These are phyloP conservation scores for Drosophila ficusphila DNA, from an alignment of 1,140 invertebrate species.

Conservation along the genomic window DNA sequence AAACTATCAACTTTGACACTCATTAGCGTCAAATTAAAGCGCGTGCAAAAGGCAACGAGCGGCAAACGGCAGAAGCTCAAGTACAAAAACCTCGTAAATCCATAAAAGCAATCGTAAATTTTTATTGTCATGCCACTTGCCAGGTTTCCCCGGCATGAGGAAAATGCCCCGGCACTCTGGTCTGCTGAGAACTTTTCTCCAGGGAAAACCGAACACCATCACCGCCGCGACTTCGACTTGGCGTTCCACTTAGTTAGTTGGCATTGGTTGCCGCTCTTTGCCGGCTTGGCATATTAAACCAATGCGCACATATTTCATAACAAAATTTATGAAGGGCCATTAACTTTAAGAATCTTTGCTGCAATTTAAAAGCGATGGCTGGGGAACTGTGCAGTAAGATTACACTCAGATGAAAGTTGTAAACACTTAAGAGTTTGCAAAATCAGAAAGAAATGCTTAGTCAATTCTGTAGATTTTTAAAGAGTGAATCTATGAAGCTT, in stretches of 20 bases:
- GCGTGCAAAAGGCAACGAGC: conserved; percentile 31
- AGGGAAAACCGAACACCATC: conserved; percentile 64
- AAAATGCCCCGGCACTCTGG: conserved; percentile 38
- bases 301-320: conserved; percentile 80
- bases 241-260: conserved; percentile 49
- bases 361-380: conserved; percentile 61
- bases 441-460: too few species aligned
- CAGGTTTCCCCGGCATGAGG: conserved; percentile 21
- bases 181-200: conserved; percentile 75
- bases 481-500: too few species aligned
- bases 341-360: conserved; percentile 81
- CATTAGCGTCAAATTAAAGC: conserved; percentile 78
- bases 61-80: conserved; percentile 28
- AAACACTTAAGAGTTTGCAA: too few species aligned
- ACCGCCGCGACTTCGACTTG: conserved; percentile 12
- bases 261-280: conserved; percentile 15
- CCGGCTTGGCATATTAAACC: conserved; percentile 67
- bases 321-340: conserved; percentile 82
- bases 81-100: conserved; percentile 75
- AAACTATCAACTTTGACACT: conserved; percentile 79
- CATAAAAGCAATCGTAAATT: conserved; percentile 82
- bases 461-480: too few species aligned
- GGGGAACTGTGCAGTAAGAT: neutral
- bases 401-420: neutral
- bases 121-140: conserved; percentile 81